phyloP scores from a whole-genome alignment of 2,797 vertebrate species.

The Notolabrus celidotus region DNA sequence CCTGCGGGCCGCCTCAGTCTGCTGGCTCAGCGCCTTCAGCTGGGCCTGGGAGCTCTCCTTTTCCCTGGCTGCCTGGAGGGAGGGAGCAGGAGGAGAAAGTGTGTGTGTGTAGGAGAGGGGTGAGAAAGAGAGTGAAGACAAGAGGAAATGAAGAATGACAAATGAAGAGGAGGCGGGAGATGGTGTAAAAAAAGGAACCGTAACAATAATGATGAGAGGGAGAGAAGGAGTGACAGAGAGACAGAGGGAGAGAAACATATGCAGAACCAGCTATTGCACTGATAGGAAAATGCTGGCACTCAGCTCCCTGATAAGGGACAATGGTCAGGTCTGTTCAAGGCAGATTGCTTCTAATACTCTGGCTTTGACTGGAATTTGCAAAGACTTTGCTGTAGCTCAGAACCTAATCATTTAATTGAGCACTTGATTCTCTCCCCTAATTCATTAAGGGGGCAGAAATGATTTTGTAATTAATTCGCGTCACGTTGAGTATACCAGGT shows the following conservation, averaged over 20 bases:
- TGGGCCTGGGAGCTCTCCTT: slow-evolving; percentile 87
- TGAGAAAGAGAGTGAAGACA: background rate
- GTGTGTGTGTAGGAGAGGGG: background rate
- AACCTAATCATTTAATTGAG: slow-evolving; percentile 86
- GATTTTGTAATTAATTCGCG: slow-evolving; percentile 76
- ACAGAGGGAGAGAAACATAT: slow-evolving; percentile 68
- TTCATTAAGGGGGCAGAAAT: slow-evolving; percentile 81
- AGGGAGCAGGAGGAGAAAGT: slow-evolving; percentile 16
- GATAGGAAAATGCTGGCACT: slow-evolving; percentile 75
- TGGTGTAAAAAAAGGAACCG: slow-evolving; percentile 57
- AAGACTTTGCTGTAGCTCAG: slow-evolving; percentile 77
- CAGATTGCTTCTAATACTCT: slow-evolving; percentile 81
- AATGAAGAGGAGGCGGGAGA: slow-evolving; percentile 62
- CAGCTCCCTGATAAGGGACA: slow-evolving; percentile 78
- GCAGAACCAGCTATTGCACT: slow-evolving; percentile 66
- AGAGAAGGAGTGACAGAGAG: slow-evolving; percentile 69
- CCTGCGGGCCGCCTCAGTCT: slow-evolving; percentile 88
- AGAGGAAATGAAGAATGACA: slow-evolving; percentile 62
- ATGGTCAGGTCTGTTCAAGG: slow-evolving; percentile 79
- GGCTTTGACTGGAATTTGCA: slow-evolving; percentile 78
- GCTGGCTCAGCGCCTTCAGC: slow-evolving; percentile 88
- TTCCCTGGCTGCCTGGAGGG: slow-evolving; percentile 86
- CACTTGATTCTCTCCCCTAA: slow-evolving; percentile 81
- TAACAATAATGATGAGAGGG: slow-evolving; percentile 69
- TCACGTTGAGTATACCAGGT: slow-evolving; percentile 73